These are phyloP conservation scores for Struthio camelus DNA, from an alignment of 2,113 vertebrate species.

Conservation along the genomic window DNA sequence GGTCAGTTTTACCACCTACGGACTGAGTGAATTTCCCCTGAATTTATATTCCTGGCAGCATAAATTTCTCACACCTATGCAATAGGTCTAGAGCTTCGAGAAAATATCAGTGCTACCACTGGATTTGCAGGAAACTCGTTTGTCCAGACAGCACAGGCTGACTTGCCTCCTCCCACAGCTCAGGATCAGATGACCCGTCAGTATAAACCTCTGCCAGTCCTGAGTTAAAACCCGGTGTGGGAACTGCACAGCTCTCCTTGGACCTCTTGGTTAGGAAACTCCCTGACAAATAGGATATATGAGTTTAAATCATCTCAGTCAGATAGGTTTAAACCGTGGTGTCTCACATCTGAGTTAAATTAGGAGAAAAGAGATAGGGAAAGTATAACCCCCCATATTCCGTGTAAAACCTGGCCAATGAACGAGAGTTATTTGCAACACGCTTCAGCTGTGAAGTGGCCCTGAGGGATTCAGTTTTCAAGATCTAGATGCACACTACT, in stretches of 20 bases:
- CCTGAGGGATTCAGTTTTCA: not conserved
- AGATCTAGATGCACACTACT: not conserved
- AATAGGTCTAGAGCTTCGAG: not conserved
- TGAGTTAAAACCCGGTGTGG: not conserved
- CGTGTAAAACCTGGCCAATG: not conserved
- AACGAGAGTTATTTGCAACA: not conserved
- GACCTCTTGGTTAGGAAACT: not conserved
- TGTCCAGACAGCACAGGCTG: not conserved
- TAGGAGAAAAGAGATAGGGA: not conserved
- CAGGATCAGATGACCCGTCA: not conserved
- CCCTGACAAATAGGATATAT: not conserved
- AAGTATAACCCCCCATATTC: not conserved
- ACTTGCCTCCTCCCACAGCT: not conserved
- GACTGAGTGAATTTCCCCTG: not conserved
- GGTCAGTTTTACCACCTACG: not conserved
- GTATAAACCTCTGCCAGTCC: not conserved
- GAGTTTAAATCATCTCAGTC: not conserved
- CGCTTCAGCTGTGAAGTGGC: not conserved
- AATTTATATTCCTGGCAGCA: not conserved
- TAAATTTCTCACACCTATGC: not conserved
- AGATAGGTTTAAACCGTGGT: not conserved
- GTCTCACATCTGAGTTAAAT: conserved; percentile 22
- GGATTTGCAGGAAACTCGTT: not conserved
- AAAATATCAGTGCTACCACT: not conserved
- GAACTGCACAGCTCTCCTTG: not conserved